Base-by-base conservation (phyloP, 2,888 invertebrate genomes). In the Platycnemis pennipes region DNA sequence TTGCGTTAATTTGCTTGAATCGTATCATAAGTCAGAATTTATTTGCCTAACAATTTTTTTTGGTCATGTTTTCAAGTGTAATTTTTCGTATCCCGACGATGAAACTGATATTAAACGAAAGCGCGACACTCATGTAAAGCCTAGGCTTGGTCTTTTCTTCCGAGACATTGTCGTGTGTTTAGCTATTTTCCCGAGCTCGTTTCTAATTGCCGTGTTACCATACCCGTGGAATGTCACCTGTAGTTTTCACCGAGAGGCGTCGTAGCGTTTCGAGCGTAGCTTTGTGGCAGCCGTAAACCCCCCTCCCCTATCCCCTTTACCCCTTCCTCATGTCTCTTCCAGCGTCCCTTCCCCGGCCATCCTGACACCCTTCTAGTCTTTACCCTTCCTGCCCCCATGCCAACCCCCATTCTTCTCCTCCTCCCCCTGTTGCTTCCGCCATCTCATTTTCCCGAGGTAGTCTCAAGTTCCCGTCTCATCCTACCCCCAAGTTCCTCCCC, bases 371-470 rank as follows among this genome's bases (percentile, higher is more conserved):
- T 77, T 77, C 77, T 13, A 77, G 37, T 37, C 77, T 11, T 77
- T 37, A 63, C 63, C n/a, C 63, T 63, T 63, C 63, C 77, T 26
- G 2, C 63, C 63, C 63, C 63, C 19, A 63, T 63, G 22, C 77
- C 16, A 37, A 77, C 77, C 8, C 37, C 77, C 31, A 13, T 13
- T 69, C 69, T 31, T 31, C 13, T 7, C 31, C 8, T 37, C n/a
- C 77, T n/a, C 5, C 37, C 77, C 77, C 77, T 77, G 77, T 77
- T 77, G 77, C 77, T 77, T 77, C 77, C 77, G 77, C 77, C 77
- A 77, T 77, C 77, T 77, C 31, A 77, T 77, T 77, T 77, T 77
- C 77, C n/a, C 77, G 77, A 77, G 77, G 77, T 77, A 31, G 77
- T 26, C 77, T 77, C 77, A 37, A 37, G 77, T 77, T 77, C 37